Evolutionary conservation across 2,888 invertebrate species (phyloP), one percentile per base, ranked within the genome.

Genomic region (Mamestra brassicae): DNA sequence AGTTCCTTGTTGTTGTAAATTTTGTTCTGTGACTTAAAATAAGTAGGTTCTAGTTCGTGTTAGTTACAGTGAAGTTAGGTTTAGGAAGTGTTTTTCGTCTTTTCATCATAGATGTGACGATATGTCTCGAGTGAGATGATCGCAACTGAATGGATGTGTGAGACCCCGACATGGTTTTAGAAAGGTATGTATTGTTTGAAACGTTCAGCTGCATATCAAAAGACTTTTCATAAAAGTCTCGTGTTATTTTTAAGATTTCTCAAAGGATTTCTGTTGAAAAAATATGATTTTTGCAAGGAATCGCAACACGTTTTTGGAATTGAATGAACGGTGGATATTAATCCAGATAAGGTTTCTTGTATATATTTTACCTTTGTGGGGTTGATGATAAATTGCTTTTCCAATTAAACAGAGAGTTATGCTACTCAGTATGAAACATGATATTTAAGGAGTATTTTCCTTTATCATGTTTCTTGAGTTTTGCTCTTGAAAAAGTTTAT

Each of bases 141-240:
- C 75, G 78, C 74, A 72, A 66, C 71, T 78, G 80, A 75, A 87
- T 88, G 86, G 87, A 88, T 87, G 75, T 79, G 71, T 83, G 82
- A 85, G 67, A 81, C 66, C 60, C 67, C 78, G 81, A 84, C 81
- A 88, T 88, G 88, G 74, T 83, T 80, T 83, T 85, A 71, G 64
- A 80, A 85, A 88, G 87, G 87, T 87, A 87, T 52, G 87, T 87
- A 85, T 78, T 74, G 42, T 74, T n/a, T 71, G 34, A 17, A 70
- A 63, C 58, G 5, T 74, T 69, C 60, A 74, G 57, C 42, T 71
- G 47, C 13, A 45, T 45, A 38, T 13, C 8, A 62, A 73, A 66
- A 57, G 17, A 5, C n/a, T 80, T 68, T 80, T 65, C 52, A 74
- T 26, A 17, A 60, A 57, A 10, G 34, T 45, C 36, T 63, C 50